Conservation (phyloP, 2,113 vertebrate genomes). For the Megalops atlanticus region DNA sequence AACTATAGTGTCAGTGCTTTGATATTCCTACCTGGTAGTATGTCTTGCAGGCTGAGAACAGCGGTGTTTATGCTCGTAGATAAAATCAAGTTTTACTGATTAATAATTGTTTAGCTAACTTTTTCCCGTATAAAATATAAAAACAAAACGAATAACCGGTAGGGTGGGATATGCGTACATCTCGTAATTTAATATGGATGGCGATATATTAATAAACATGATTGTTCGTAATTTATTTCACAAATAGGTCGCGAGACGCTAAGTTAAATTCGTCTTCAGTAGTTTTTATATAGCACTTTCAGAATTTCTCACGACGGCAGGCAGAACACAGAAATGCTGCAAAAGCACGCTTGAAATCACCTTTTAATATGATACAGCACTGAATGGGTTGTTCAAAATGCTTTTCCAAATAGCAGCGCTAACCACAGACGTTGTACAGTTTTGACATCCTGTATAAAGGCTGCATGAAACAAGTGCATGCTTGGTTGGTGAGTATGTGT, state of each 20-base stretch:
- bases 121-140: neutral
- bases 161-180: neutral
- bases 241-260: neutral
- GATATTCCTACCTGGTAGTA: too few species aligned
- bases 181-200: neutral
- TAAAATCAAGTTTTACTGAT: too few species aligned
- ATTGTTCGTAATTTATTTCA: neutral
- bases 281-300: too few species aligned
- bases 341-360: too few species aligned
- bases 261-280: too few species aligned
- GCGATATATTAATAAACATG: neutral
- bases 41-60: too few species aligned
- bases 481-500: neutral
- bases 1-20: too few species aligned
- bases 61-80: too few species aligned
- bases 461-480: neutral
- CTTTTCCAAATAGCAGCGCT: neutral
- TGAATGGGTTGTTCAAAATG: too few species aligned
- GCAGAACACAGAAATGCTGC: too few species aligned
- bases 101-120: neutral
- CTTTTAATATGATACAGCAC: too few species aligned
- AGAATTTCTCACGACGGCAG: too few species aligned
- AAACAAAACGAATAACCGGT: neutral
- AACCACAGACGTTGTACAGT: conserved; percentile 11
- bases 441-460: neutral